These are phyloP conservation scores for Drosophila pseudotakahashii DNA, from an alignment of 2,888 invertebrate species.

Conservation along the genomic window DNA sequence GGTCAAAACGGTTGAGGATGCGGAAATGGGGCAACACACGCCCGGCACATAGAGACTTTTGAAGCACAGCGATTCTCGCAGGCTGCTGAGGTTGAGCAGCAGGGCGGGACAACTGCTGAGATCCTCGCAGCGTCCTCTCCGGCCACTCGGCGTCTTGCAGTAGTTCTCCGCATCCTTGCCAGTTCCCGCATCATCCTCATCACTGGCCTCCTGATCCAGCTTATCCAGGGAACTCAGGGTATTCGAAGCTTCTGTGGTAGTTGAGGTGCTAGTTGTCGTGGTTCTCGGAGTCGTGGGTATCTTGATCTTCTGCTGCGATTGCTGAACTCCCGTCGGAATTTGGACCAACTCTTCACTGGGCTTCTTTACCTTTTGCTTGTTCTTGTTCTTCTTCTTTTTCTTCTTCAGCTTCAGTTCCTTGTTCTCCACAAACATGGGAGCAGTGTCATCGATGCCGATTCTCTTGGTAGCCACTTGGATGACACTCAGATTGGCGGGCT, in stretches of 20 bases:
- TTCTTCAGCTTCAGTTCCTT: conserved; percentile 82
- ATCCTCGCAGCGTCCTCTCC: conserved; percentile 93
- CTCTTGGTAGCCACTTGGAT: conserved; percentile 71
- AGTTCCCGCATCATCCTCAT: conserved; percentile 84
- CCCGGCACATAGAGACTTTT: conserved; percentile 96
- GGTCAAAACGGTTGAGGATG: conserved; percentile 73
- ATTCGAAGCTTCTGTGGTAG: conserved; percentile 3
- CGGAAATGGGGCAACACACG: conserved; percentile 91
- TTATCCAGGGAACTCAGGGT: conserved; percentile 67
- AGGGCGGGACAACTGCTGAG: conserved; percentile 94
- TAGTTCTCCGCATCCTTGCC: conserved; percentile 86
- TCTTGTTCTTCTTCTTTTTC: conserved; percentile 81
- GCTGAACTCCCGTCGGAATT: conserved; percentile 1
- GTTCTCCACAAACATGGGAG: conserved; percentile 80
- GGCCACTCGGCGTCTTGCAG: conserved; percentile 93
- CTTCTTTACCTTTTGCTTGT: conserved; percentile 81
- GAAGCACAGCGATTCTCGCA: conserved; percentile 95
- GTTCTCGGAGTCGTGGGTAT: conserved; percentile 79
- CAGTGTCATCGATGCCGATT: conserved; percentile 60
- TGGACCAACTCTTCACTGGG: conserved; percentile 65
- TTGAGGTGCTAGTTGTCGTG: conserved; percentile 42
- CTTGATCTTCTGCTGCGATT: conserved; percentile 71
- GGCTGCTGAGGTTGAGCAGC: conserved; percentile 90
- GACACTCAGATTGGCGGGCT: conserved; percentile 61
- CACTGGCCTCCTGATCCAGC: conserved; percentile 82